phyloP scores from a whole-genome alignment of 2,113 vertebrate genomes.

The Nymphicus hollandicus region DNA sequence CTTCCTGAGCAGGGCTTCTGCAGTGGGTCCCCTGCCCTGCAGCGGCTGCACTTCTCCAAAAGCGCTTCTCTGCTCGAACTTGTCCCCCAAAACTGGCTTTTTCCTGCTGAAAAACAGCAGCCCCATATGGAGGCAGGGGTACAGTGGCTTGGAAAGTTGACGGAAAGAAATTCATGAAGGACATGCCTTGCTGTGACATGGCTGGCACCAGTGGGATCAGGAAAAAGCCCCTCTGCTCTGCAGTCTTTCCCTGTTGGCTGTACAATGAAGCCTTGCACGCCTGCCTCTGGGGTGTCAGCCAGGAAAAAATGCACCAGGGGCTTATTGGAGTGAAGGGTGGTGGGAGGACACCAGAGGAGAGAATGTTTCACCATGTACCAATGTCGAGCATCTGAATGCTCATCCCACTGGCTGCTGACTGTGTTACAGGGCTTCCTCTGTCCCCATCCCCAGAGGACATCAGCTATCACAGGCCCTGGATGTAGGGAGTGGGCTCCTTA shows the following conservation, averaged over 20 bases:
- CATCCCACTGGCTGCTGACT: background rate
- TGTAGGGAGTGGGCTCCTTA: background rate
- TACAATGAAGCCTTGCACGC: rapidly evolving
- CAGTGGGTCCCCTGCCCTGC: background rate
- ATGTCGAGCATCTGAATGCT: rapidly evolving
- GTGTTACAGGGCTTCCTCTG: background rate
- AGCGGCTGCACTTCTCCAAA: background rate
- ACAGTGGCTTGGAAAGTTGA: rapidly evolving
- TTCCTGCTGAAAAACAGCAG: background rate
- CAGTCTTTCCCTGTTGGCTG: background rate
- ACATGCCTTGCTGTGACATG: rapidly evolving
- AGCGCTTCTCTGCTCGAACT: background rate
- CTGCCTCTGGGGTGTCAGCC: background rate
- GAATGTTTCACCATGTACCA: rapidly evolving
- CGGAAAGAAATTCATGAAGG: background rate
- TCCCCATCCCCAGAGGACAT: background rate
- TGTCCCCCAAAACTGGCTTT: background rate
- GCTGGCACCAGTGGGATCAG: background rate
- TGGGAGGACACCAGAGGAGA: rapidly evolving
- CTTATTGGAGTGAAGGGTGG: background rate
- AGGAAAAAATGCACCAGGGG: rapidly evolving
- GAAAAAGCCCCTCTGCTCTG: background rate
- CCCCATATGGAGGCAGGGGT: background rate
- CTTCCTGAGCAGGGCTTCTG: background rate
- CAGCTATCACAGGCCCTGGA: background rate